Evolutionary conservation across 2,113 vertebrate genomes (phyloP).

Genomic region (Cettia cetti): DNA sequence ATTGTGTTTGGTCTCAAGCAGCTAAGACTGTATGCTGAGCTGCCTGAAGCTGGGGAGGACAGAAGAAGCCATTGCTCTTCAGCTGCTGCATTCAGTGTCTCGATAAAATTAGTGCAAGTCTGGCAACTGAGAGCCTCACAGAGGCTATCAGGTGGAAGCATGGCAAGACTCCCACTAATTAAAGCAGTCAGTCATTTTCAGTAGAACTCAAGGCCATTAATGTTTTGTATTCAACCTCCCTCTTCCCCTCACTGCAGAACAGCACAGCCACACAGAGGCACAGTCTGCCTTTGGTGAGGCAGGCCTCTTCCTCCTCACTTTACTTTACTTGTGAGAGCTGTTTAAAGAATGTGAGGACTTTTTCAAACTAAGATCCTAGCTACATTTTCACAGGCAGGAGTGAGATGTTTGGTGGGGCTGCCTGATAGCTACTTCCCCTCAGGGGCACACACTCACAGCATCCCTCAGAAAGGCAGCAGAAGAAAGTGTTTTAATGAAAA

Average conservation of each 20-base stretch:
- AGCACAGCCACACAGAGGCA: background rate
- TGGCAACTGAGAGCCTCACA: background rate
- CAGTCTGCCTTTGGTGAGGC: background rate
- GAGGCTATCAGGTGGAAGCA: background rate
- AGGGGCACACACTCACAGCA: no score
- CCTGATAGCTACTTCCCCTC: background rate
- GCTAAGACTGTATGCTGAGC: background rate
- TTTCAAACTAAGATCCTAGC: background rate
- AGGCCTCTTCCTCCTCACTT: background rate
- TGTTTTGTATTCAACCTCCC: background rate
- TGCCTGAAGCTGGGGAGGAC: background rate
- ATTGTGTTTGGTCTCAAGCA: background rate
- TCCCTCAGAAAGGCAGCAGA: background rate
- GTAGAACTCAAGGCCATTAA: background rate
- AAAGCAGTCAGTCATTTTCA: background rate
- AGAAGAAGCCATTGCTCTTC: background rate
- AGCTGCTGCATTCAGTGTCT: background rate
- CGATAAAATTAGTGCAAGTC: background rate
- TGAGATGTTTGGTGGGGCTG: background rate
- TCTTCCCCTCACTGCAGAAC: accelerated
- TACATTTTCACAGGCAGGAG: background rate
- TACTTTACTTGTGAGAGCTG: background rate
- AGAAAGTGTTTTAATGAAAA: background rate
- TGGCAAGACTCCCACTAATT: background rate
- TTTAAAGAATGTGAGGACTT: background rate